These are phyloP conservation scores for human DNA, from an alignment of 2,113 vertebrate genomes.

Conservation along the genomic window GRCh38 chr3:155972501-155973000, in stretches of 20 bases:
- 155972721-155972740: neutral
- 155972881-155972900: neutral
- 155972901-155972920: neutral
- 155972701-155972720: neutral
- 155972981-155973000: neutral
- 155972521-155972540: conserved; percentile 5
- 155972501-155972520: neutral
- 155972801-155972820: neutral
- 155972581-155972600: neutral
- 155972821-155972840: neutral
- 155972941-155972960: neutral
- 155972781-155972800: neutral
- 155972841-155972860: neutral
- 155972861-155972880: neutral
- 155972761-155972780: neutral
- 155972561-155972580: neutral
- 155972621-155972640: neutral
- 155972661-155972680: neutral
- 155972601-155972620: neutral
- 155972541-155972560: neutral
- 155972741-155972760: neutral
- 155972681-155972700: neutral
- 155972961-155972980: neutral
- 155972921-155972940: neutral
- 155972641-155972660: neutral